These are phyloP conservation scores for Belonocnema kinseyi DNA, from an alignment of 1,140 invertebrate species.

Conservation along the genomic window DNA sequence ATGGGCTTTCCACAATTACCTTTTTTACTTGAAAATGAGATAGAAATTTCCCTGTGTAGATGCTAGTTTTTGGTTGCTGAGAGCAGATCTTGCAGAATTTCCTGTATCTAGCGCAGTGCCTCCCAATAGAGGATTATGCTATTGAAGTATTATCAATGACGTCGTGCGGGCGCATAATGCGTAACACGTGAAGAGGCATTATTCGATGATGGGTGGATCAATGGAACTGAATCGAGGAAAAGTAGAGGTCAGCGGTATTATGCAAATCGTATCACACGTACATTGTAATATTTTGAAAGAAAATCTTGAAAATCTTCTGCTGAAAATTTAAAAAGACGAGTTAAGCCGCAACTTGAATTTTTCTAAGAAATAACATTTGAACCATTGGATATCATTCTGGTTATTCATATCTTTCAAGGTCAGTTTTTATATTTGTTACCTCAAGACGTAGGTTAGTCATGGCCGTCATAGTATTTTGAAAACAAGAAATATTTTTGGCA, in stretches of 20 bases:
- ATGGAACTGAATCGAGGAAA: slow-evolving; percentile 50
- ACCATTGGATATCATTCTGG: no score
- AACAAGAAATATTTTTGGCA: no score
- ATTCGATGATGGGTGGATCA: slow-evolving; percentile 49
- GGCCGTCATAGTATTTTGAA: no score
- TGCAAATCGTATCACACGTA: slow-evolving; percentile 61
- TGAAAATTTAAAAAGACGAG: no score
- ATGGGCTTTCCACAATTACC: no score
- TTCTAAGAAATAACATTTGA: no score
- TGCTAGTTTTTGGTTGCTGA: background rate
- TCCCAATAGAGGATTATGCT: slow-evolving; percentile 58
- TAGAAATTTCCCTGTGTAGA: slow-evolving; percentile 27
- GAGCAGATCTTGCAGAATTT: background rate
- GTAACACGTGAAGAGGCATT: slow-evolving; percentile 59
- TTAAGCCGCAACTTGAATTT: no score
- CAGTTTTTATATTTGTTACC: no score
- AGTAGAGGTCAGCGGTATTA: slow-evolving; percentile 60
- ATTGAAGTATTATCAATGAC: slow-evolving; percentile 63
- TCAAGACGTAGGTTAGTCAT: no score
- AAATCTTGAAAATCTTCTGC: background rate
- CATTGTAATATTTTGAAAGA: slow-evolving; percentile 54
- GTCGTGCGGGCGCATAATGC: slow-evolving; percentile 55
- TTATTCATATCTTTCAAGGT: no score
- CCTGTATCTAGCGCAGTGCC: background rate
- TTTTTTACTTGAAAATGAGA: no score